These are phyloP conservation scores for Xestobium rufovillosum DNA, from an alignment of 2,888 invertebrate species.

Conservation along the genomic window DNA sequence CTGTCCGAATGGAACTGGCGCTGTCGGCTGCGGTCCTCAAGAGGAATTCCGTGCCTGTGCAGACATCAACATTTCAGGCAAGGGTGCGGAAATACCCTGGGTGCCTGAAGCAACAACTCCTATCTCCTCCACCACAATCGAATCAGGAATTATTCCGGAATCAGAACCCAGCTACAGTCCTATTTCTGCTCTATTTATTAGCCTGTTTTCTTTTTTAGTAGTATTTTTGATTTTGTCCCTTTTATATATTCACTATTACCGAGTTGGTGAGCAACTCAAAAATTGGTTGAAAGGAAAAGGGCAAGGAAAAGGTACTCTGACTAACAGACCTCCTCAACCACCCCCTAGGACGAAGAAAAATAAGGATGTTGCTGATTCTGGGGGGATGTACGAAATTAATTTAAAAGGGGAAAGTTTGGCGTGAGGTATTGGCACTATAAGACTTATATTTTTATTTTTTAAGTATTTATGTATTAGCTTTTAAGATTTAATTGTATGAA, in stretches of 20 bases:
- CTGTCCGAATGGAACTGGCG: slow-evolving; percentile 64
- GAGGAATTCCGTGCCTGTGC: slow-evolving; percentile 84
- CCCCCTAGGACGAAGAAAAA: slow-evolving; percentile 34
- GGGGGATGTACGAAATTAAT: slow-evolving; percentile 29
- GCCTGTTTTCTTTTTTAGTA: slow-evolving; percentile 58
- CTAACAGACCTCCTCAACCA: slow-evolving; percentile 28
- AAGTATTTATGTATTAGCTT: no score
- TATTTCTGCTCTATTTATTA: slow-evolving; percentile 53
- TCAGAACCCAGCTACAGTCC: slow-evolving; percentile 40
- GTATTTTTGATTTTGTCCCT: slow-evolving; percentile 57
- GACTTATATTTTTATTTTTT: no score
- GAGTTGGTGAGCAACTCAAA: slow-evolving; percentile 61
- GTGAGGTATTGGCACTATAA: no score
- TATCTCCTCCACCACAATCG: slow-evolving; percentile 30
- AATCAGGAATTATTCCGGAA: slow-evolving; percentile 23
- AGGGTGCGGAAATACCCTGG: slow-evolving; percentile 42
- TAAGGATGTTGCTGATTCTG: slow-evolving; percentile 13
- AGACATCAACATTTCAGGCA: slow-evolving; percentile 65
- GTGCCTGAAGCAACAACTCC: slow-evolving; percentile 39
- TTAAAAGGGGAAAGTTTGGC: slow-evolving; percentile 25
- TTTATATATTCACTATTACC: slow-evolving; percentile 69
- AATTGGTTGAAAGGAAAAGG: slow-evolving; percentile 47
- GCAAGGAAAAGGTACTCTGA: slow-evolving; percentile 5
- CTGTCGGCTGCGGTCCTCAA: slow-evolving; percentile 81
- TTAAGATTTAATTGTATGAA: no score